Base-by-base conservation (phyloP, 2,888 invertebrate species). In the Labia minor region DNA sequence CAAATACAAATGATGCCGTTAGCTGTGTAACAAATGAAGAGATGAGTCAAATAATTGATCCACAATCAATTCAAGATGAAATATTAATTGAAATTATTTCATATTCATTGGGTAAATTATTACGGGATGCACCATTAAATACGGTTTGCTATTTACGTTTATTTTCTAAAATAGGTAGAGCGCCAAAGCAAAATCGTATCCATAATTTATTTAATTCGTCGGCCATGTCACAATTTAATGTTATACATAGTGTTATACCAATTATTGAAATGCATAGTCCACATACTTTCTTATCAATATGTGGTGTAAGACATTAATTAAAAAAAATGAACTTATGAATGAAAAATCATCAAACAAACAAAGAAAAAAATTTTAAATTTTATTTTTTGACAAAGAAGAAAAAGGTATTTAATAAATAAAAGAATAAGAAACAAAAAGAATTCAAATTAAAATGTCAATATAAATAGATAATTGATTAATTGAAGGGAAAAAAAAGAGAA, bases 271-370 rank as follows among this genome's bases (percentile, higher is more conserved):
- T 92, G 74, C 89, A 90, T 79, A 88, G 87, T 80, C 86, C 87
- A 71, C 86, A 86, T 80, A 90, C 90, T 74, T 89, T 90, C 80
- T 82, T 92, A 72, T 91, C 92, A 70, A 85, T 92, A 77, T 88
- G 88, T 78, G 92, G 90, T 19, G 83, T 92, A 71, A 81, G 91
- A 73, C 86, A 90, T 77, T 87, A 86, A 49, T 8, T 8, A 33
- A 8, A 33, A 6, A 8, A 33, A 33, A 11, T 11, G 33, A 33
- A n/a, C n/a, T n/a, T n/a, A n/a, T n/a, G n/a, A n/a, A n/a, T n/a
- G n/a, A n/a, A n/a, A n/a, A n/a, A n/a, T n/a, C n/a, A n/a, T n/a
- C n/a, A n/a, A n/a, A n/a, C n/a, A n/a, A n/a, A n/a, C n/a, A n/a
- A n/a, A n/a, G n/a, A n/a, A n/a, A n/a, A n/a, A n/a, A n/a, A n/a